These are phyloP conservation scores for Tetragonisca angustula DNA, from an alignment of 2,888 invertebrate species.

Conservation along the genomic window DNA sequence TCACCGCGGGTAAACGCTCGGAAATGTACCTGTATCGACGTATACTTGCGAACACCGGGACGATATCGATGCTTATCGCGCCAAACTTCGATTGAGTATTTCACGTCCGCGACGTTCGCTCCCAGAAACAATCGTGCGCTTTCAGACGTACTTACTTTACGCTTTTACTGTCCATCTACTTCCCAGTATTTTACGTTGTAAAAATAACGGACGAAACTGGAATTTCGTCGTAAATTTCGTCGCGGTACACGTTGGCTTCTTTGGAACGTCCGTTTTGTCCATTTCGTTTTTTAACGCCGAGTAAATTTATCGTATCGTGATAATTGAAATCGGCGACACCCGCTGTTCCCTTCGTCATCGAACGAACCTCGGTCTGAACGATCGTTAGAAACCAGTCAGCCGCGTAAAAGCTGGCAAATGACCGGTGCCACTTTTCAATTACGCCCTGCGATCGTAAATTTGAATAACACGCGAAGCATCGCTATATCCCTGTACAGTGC, in stretches of 20 bases:
- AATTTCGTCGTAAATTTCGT: not conserved
- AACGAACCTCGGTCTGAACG: not conserved
- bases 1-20: slow-evolving; percentile 26
- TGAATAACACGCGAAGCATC: slow-evolving; percentile 30
- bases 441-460: slow-evolving; percentile 47
- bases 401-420: slow-evolving; percentile 27
- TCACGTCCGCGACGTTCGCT: not conserved
- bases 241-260: not conserved
- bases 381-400: slow-evolving; percentile 25
- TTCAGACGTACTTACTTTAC: not conserved
- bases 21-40: slow-evolving; percentile 39
- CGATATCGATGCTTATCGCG: slow-evolving; percentile 9
- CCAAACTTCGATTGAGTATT: not conserved
- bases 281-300: not conserved
- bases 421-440: slow-evolving; percentile 39
- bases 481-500: slow-evolving; percentile 31
- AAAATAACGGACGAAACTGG: too few relatives aligned
- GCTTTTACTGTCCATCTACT: too few relatives aligned
- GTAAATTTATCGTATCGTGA: slow-evolving; percentile 2
- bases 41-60: slow-evolving; percentile 4
- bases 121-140: not conserved
- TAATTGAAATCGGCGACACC: not conserved
- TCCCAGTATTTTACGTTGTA: too few relatives aligned
- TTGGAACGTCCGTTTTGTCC: too few relatives aligned
- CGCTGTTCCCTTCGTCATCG: not conserved